Evolutionary conservation across 1,140 invertebrate species (phyloP), one percentile per base, ranked within the genome.

Genomic region (Chionoecetes opilio): DNA sequence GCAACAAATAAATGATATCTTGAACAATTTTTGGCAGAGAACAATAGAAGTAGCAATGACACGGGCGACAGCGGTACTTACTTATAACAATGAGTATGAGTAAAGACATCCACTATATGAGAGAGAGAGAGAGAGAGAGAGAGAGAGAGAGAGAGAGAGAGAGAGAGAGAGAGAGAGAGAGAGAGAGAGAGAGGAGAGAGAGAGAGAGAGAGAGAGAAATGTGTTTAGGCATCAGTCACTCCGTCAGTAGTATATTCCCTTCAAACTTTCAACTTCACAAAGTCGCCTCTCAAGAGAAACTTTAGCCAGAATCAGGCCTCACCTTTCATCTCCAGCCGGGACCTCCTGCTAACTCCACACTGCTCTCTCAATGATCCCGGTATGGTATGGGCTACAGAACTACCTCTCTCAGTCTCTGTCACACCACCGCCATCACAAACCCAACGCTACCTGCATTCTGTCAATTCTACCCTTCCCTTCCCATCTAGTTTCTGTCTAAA

Each of bases 141-240:
- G 37, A 32, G 46, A 53, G 89, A 91, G 41, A 91, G 89, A 91
- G 46, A 53, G 29, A 35, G 46, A 53, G 46, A 53, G 46, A 53
- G 46, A 53, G 46, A 3, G 46, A 3, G 41, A 46, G 41, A 46
- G 41, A 46, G 41, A 46, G 41, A 46, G 41, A 46, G 41, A 46
- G 41, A 46, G 41, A 46, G 41, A 46, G 41, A 46, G 41, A 46
- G 41, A 46, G 41, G 41, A 46, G 41, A 46, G 41, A 46, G 41
- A 46, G 41, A 38, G 32, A 38, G 88, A 90, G 88, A 35, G 88
- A 91, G 89, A 46, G 41, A 46, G 41, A 5, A 46, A 17, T 53
- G 0, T 53, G 46, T 53, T 9, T 53, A 53, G 46, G 11, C 46
- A 53, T 41, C 63, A 34, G 46, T 34, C 35, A 63, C 26, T 34